Conservation (phyloP, 2,113 vertebrate species). For the Neodontobutis hainanensis region DNA sequence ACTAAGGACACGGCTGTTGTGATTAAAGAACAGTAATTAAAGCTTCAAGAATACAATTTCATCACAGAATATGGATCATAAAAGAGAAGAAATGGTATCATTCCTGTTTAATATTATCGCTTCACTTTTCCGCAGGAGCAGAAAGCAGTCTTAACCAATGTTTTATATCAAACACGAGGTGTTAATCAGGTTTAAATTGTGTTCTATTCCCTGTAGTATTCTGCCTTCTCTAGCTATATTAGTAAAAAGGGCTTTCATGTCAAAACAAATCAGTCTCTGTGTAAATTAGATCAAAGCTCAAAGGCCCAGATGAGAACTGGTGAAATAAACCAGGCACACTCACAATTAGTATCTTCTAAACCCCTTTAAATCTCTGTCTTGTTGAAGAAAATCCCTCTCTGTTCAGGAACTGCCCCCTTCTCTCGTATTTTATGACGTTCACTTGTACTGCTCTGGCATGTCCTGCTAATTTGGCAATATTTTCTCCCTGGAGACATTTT, state of each 20-base stretch:
- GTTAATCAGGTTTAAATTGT: too few species aligned
- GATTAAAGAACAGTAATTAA: too few species aligned
- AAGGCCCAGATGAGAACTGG: slow-evolving; percentile 5
- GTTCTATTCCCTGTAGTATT: too few species aligned
- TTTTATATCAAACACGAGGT: too few species aligned
- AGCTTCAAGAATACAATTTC: too few species aligned
- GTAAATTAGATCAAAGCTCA: slow-evolving; percentile 44
- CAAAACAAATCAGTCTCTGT: slow-evolving; percentile 36
- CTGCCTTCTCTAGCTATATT: background rate
- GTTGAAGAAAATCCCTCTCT: slow-evolving; percentile 37
- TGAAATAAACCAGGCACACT: slow-evolving; percentile 10
- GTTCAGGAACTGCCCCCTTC: slow-evolving; percentile 37
- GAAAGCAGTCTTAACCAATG: too few species aligned
- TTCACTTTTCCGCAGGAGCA: too few species aligned
- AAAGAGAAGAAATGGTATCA: too few species aligned
- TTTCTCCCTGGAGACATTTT: slow-evolving; percentile 76
- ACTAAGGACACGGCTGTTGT: too few species aligned
- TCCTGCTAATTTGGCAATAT: slow-evolving; percentile 77
- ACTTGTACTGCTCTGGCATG: slow-evolving; percentile 59
- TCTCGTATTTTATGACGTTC: slow-evolving; percentile 64
- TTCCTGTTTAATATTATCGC: too few species aligned
- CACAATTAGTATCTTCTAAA: slow-evolving; percentile 48
- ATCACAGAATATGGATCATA: too few species aligned
- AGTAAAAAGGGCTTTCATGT: slow-evolving; percentile 13
- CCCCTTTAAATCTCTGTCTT: slow-evolving; percentile 33